Base-by-base conservation (phyloP, 2,888 invertebrate species). In the Pheosia tremula region DNA sequence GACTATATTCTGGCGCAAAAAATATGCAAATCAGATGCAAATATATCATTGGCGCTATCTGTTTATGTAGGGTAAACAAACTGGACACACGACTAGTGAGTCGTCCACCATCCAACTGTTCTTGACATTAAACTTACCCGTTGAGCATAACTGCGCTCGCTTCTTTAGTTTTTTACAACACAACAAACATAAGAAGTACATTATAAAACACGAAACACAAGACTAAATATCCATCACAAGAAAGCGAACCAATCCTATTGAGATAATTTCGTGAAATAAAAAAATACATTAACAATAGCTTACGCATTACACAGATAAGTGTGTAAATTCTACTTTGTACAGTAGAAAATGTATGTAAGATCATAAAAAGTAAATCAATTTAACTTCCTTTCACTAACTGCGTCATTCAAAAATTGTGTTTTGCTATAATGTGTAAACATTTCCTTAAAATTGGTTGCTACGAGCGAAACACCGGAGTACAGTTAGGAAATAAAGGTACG, bases 401-500 rank as follows among this genome's bases (percentile, higher is more conserved):
- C 66, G 62, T 68, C 65, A 66, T 65, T 69, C 60, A 39, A 55
- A 67, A 63, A 56, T 0, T 67, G 69, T 72, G 62, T 68, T 71
- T 54, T 60, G 38, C 52, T 58, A 58, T 64, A 57, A 56, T 59
- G 56, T 66, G 60, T 60, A 68, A 62, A 75, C 11, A 63, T 71
- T 67, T 68, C 64, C 68, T 68, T 66, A 66, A 72, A 67, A 61
- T 72, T 68, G 57, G 69, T 72, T 70, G 67, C 68, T 62, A 64
- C 59, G 67, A 73, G 65, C 75, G 63, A 70, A 76, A 75, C 72
- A 74, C 71, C 69, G 69, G 66, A 75, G 75, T 79, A 85, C 85
- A 83, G 84, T 86, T 85, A 85, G 78, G 74, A 81, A 80, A 79
- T 84, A 79, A 81, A 79, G 80, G 80, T 80, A 83, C 84, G 74